Percentiles rank a stretch among this genome's conserved stretches.
phyloP scores from a whole-genome alignment of 2,113 vertebrate genomes.

The Indicator indicator region DNA sequence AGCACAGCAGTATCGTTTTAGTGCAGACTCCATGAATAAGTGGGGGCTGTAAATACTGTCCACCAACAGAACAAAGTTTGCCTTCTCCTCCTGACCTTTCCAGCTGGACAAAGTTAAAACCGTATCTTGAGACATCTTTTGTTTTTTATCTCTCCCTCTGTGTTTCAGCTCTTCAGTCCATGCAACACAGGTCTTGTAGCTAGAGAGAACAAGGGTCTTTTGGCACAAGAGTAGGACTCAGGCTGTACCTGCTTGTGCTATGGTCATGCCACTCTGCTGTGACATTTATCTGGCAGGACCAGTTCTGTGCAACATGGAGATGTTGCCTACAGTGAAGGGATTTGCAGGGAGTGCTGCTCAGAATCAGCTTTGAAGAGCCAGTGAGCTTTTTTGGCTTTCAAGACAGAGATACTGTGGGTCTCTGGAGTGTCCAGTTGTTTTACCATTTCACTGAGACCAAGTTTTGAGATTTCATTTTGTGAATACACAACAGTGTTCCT shows the following conservation, averaged over 20 bases:
- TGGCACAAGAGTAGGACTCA: background rate
- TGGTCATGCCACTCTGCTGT: background rate
- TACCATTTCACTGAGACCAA: background rate
- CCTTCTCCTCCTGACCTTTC: conserved; percentile 33
- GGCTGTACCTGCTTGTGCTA: background rate
- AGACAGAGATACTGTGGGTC: background rate
- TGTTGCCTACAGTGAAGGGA: background rate
- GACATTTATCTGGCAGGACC: background rate
- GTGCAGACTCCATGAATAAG: conserved; percentile 48
- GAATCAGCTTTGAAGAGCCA: background rate
- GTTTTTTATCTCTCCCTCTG: background rate
- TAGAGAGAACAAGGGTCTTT: background rate
- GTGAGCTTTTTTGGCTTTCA: background rate
- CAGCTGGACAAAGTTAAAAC: conserved; percentile 36
- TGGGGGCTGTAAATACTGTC: conserved; percentile 19
- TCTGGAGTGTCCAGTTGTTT: background rate
- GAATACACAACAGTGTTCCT: background rate
- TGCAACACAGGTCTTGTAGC: background rate
- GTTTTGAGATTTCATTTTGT: background rate
- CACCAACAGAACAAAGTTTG: conserved; percentile 51
- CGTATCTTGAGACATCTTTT: background rate
- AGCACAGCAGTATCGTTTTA: conserved; percentile 26
- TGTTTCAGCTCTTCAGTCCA: background rate
- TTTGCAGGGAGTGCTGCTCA: background rate
- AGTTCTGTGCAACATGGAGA: background rate